A percentile compares a stretch with the other conserved stretches of the same genome.
These are phyloP conservation scores for Silurus asotus DNA, from an alignment of 2,113 vertebrate species.

Conservation along the genomic window DNA sequence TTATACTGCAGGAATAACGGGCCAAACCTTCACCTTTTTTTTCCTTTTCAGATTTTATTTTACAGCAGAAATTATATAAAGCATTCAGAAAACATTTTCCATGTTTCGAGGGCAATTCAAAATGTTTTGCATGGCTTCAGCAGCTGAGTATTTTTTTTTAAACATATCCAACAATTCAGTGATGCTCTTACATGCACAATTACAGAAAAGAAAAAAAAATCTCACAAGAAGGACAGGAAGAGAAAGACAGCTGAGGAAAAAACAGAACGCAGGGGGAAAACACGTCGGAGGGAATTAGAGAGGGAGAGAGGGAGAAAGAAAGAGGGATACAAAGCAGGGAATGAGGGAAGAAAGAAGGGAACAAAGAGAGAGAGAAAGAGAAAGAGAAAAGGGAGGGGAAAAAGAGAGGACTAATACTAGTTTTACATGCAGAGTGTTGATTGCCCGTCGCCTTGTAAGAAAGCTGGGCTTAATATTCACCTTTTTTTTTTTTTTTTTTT, in stretches of 20 bases:
- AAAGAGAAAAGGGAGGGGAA: conserved; percentile 51
- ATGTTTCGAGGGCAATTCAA: conserved; percentile 99
- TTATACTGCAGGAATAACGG: background rate
- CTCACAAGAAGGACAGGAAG: conserved; percentile 77
- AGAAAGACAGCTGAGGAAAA: conserved; percentile 63
- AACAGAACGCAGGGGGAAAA: conserved; percentile 63
- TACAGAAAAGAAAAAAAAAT: conserved; percentile 87
- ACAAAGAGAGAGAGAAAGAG: conserved; percentile 55
- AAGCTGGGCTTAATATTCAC: conserved; percentile 69
- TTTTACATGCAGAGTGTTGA: conserved; percentile 98
- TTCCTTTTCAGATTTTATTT: conserved; percentile 93
- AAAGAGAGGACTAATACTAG: conserved; percentile 84
- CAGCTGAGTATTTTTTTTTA: conserved; percentile 96
- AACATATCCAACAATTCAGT: conserved; percentile 98
- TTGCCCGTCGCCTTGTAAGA: conserved; percentile 79
- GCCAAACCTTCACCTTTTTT: conserved; percentile 65
- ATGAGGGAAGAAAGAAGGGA: conserved; percentile 58
- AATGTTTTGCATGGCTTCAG: conserved; percentile 99
- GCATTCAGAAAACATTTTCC: conserved; percentile 99
- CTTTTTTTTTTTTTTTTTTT: conserved; percentile 60
- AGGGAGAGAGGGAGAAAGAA: conserved; percentile 47
- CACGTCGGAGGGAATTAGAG: conserved; percentile 62
- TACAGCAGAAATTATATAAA: conserved; percentile 99
- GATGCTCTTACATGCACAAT: conserved; percentile 99
- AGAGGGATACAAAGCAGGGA: conserved; percentile 65